A percentile compares a stretch with the other conserved stretches of the same genome.
These are phyloP conservation scores for Helicorthomorpha holstii DNA, from an alignment of 1,140 invertebrate genomes.

Conservation along the genomic window DNA sequence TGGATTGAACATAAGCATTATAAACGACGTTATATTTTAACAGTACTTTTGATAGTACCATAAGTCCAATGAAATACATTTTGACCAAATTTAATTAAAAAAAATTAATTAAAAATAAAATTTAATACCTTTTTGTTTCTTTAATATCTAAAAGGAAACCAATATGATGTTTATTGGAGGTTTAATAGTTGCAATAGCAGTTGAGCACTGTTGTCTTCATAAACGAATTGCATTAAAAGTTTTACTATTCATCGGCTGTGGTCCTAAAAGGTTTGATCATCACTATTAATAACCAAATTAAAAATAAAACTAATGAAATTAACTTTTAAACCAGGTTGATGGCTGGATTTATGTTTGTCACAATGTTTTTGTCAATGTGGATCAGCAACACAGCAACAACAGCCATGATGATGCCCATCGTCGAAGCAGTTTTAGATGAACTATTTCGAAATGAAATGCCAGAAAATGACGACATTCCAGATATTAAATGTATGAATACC, in stretches of 20 bases:
- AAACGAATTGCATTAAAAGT: slow-evolving; percentile 19
- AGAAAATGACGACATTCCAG: neutral
- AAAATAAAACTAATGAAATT: too few species aligned
- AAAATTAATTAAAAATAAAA: too few species aligned
- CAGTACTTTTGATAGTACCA: too few species aligned
- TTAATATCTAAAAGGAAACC: too few species aligned
- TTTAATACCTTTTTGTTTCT: too few species aligned
- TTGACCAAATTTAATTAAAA: too few species aligned
- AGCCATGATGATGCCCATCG: slow-evolving; percentile 27
- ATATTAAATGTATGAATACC: neutral
- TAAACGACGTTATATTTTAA: too few species aligned
- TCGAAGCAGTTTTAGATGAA: slow-evolving; percentile 21
- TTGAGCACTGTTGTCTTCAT: slow-evolving; percentile 21
- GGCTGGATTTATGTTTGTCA: slow-evolving; percentile 21
- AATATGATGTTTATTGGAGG: slow-evolving; percentile 21
- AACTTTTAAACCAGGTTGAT: slow-evolving; percentile 15
- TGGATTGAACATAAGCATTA: too few species aligned
- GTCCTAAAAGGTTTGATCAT: slow-evolving; percentile 17
- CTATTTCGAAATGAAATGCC: slow-evolving; percentile 6
- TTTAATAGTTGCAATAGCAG: slow-evolving; percentile 21
- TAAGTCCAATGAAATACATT: too few species aligned
- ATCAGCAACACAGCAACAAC: slow-evolving; percentile 24
- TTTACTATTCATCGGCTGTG: slow-evolving; percentile 14
- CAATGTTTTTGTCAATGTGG: slow-evolving; percentile 24
- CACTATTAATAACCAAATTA: too few species aligned